These are phyloP conservation scores for Dunckerocampus dactyliophorus DNA, from an alignment of 2,113 vertebrate species.

Conservation along the genomic window DNA sequence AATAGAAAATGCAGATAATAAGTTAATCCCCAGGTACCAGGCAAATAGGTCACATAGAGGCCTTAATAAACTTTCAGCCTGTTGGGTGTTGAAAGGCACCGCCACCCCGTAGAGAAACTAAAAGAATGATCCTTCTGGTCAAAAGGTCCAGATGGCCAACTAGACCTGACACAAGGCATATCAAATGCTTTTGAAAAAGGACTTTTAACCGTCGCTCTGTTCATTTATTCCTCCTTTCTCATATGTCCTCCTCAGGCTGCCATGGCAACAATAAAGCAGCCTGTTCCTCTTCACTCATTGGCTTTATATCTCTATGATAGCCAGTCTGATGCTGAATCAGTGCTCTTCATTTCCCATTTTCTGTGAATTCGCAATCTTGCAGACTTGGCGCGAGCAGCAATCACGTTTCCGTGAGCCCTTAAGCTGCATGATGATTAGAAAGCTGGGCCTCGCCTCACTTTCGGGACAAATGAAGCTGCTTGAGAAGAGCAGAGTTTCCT, in stretches of 20 bases:
- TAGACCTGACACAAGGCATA: conserved; percentile 14
- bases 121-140: neutral
- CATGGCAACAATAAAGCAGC: conserved; percentile 53
- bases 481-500: conserved; percentile 6
- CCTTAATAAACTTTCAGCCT: neutral
- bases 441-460: conserved; percentile 2
- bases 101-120: neutral
- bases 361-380: conserved; percentile 29
- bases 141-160: neutral
- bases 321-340: conserved; percentile 16
- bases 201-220: conserved; percentile 20
- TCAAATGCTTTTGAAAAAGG: conserved; percentile 21
- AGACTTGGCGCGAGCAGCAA: conserved; percentile 14
- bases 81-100: conserved; percentile 1
- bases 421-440: conserved; percentile 19
- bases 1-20: too few relatives aligned
- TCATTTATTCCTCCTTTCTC: conserved; percentile 9
- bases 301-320: conserved; percentile 1
- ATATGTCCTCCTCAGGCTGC: conserved; percentile 30
- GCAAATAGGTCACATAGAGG: neutral
- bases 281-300: conserved; percentile 40
- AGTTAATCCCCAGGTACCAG: too few relatives aligned
- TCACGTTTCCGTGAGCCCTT: neutral
- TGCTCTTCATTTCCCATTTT: conserved; percentile 30
- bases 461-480: conserved; percentile 3